phyloP scores from a whole-genome alignment of 2,888 invertebrate genomes.

The Drosophila mercatorum region DNA sequence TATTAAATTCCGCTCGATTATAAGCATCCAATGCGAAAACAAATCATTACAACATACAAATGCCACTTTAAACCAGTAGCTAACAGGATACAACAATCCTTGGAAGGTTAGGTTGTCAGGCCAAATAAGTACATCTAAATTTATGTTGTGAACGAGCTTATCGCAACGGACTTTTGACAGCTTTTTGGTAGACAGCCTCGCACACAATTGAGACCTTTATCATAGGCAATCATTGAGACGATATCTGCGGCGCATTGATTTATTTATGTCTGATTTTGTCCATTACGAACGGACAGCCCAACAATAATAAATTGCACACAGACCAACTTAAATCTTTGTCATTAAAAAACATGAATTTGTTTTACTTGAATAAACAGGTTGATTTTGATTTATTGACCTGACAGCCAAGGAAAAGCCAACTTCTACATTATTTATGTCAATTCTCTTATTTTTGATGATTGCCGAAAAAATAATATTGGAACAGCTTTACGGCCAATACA shows the following conservation, averaged over 20 bases:
- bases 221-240: slow-evolving; percentile 42
- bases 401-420: slow-evolving; percentile 38
- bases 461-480: not conserved
- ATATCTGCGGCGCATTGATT: slow-evolving; percentile 53
- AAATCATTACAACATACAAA: slow-evolving; percentile 33
- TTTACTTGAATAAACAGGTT: slow-evolving; percentile 62
- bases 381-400: slow-evolving; percentile 75
- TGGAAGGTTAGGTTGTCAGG: slow-evolving; percentile 30
- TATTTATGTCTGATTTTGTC: slow-evolving; percentile 58
- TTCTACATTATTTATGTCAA: slow-evolving; percentile 63
- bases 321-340: slow-evolving; percentile 56
- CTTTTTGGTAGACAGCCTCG: slow-evolving; percentile 52
- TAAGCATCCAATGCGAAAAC: slow-evolving; percentile 7
- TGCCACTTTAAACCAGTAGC: slow-evolving; percentile 10
- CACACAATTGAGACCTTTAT: slow-evolving; percentile 28
- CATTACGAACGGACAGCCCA: slow-evolving; percentile 39
- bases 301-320: slow-evolving; percentile 61
- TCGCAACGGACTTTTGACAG: slow-evolving; percentile 69
- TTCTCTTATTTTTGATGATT: slow-evolving; percentile 37
- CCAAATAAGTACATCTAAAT: slow-evolving; percentile 41
- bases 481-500: not conserved
- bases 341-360: slow-evolving; percentile 69
- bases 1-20: slow-evolving; percentile 31
- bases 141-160: slow-evolving; percentile 44
- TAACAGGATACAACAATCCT: slow-evolving; percentile 2